A percentile compares a stretch with the other conserved stretches of the same genome.
Evolutionary conservation across 2,888 invertebrate genomes (phyloP).

Genomic region (Yponomeuta sedellus): DNA sequence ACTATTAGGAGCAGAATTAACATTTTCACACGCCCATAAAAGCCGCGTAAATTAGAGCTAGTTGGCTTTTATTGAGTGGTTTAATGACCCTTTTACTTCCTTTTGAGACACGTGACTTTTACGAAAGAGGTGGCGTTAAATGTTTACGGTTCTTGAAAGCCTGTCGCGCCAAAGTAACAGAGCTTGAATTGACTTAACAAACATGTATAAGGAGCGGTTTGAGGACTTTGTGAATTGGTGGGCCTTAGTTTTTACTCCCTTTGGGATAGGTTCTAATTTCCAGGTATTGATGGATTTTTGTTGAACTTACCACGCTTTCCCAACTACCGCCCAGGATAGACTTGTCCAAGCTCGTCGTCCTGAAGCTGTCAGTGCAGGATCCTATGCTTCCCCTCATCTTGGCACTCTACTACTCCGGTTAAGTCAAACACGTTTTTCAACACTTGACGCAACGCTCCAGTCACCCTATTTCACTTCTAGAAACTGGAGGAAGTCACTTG

Average conservation of each 20-base stretch:
- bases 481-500: conserved; percentile 29
- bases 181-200: too few species aligned
- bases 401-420: neutral
- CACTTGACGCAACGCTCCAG: conserved; percentile 29
- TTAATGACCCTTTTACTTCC: neutral
- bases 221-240: too few species aligned
- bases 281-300: neutral
- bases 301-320: conserved; percentile 69
- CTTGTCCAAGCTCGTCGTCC: conserved; percentile 63
- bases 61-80: neutral
- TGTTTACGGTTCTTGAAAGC: too few species aligned
- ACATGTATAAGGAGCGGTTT: too few species aligned
- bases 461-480: neutral
- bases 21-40: conserved; percentile 5
- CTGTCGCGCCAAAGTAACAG: too few species aligned
- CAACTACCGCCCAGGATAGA: conserved; percentile 64
- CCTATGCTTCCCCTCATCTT: conserved; percentile 14
- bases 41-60: neutral
- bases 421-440: neutral
- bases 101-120: neutral
- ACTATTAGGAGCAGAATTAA: neutral
- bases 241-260: too few species aligned
- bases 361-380: conserved; percentile 12
- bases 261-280: too few species aligned
- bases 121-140: neutral